Percentiles rank a stretch among this genome's conserved stretches.
These are phyloP conservation scores for Drosophila fungiperda DNA, from an alignment of 2,888 invertebrate genomes.

Conservation along the genomic window DNA sequence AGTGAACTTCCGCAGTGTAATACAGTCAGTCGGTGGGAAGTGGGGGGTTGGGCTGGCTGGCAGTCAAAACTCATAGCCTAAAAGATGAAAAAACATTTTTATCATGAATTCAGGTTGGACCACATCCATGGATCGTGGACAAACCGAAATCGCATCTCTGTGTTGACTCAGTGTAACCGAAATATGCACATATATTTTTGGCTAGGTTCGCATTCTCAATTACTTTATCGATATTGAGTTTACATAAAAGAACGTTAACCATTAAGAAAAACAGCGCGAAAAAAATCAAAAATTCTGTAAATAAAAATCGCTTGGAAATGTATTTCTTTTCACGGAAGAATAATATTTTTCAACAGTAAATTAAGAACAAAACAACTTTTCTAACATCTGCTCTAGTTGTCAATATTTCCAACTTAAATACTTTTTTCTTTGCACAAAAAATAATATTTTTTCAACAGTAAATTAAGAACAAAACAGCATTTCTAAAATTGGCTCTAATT, in stretches of 20 bases:
- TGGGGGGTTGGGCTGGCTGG: neutral
- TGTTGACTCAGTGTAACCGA: slow-evolving; percentile 14
- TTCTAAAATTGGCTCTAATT: neutral
- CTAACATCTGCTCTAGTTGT: no score
- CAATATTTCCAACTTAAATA: neutral
- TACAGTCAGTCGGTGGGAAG: neutral
- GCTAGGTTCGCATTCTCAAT: slow-evolving; percentile 19
- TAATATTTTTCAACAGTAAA: no score
- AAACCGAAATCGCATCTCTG: neutral
- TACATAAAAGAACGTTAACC: neutral
- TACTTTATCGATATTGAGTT: slow-evolving; percentile 1
- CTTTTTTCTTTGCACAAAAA: neutral
- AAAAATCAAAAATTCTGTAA: neutral
- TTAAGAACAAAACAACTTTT: no score
- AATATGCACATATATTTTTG: slow-evolving; percentile 17
- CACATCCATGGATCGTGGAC: no score
- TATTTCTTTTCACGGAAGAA: neutral
- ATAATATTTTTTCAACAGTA: neutral
- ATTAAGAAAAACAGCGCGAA: neutral
- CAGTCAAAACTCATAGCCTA: slow-evolving; percentile 19
- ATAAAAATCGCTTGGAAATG: neutral
- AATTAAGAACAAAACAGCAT: neutral
- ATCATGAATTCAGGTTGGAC: slow-evolving; percentile 42
- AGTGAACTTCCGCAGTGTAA: slow-evolving; percentile 29
- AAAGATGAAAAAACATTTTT: slow-evolving; percentile 34